Percentiles rank a stretch among this genome's conserved stretches.
Evolutionary conservation across 2,797 vertebrate genomes (phyloP).

Genomic region (Peromyscus aztecus): DNA sequence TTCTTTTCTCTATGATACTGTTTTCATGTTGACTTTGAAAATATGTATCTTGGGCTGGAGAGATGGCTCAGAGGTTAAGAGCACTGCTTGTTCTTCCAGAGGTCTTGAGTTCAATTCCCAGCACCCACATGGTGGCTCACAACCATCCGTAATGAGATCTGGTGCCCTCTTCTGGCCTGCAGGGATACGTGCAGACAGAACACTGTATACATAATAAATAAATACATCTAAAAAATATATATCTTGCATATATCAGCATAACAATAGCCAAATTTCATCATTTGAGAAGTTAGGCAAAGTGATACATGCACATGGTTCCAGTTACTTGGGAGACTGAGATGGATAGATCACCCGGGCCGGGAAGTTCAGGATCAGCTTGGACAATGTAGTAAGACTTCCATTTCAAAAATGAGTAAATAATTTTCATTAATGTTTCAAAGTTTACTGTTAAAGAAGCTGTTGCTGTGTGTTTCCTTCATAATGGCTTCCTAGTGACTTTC

Average conservation of each 20-base stretch:
- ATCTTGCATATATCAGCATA: slow-evolving; percentile 58
- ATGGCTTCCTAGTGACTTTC: slow-evolving; percentile 56
- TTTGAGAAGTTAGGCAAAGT: slow-evolving; percentile 39
- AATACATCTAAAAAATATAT: too few species aligned
- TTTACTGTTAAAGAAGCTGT: neutral
- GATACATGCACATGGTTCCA: neutral
- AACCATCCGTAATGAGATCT: too few species aligned
- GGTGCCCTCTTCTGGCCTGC: too few species aligned
- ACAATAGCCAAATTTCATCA: slow-evolving; percentile 21
- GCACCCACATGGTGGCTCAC: too few species aligned
- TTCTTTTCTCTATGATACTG: slow-evolving; percentile 41
- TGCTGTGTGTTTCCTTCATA: slow-evolving; percentile 48
- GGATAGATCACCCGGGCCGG: neutral
- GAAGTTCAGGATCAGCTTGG: neutral
- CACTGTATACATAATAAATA: too few species aligned
- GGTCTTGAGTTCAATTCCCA: too few species aligned
- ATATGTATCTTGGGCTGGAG: slow-evolving; percentile 48
- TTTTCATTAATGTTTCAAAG: slow-evolving; percentile 48
- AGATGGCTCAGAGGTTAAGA: too few species aligned
- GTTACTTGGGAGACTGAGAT: neutral
- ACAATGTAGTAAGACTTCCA: neutral
- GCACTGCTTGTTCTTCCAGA: too few species aligned
- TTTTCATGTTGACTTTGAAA: slow-evolving; percentile 66
- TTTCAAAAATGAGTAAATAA: neutral
- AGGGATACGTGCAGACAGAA: too few species aligned